phyloP scores from a whole-genome alignment of 2,113 vertebrate species.

The Eurystomus gularis region DNA sequence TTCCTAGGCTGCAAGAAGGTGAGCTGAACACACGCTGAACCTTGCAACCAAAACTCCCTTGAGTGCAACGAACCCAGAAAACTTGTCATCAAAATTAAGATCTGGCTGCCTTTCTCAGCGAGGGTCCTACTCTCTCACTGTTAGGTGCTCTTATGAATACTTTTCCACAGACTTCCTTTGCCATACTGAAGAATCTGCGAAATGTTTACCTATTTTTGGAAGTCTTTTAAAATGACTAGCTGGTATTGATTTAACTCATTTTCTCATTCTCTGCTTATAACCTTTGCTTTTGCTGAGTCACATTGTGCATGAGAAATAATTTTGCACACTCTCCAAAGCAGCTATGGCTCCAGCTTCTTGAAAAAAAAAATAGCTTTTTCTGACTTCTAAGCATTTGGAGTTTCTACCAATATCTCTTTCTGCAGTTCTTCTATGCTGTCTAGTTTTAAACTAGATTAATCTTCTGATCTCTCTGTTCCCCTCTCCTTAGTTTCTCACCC shows the following conservation, averaged over 20 bases:
- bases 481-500: not conserved
- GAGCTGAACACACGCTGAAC: not conserved
- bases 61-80: not conserved
- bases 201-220: not conserved
- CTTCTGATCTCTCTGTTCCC: not conserved
- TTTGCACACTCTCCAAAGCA: not conserved
- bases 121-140: not conserved
- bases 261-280: not conserved
- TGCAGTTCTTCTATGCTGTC: not conserved
- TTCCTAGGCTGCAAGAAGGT: not conserved
- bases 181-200: not conserved
- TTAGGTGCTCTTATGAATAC: not conserved
- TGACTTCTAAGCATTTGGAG: not conserved
- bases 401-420: not conserved
- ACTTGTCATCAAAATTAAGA: not conserved
- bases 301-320: not conserved
- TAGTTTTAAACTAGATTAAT: not conserved
- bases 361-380: not conserved
- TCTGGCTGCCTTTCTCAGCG: not conserved
- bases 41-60: not conserved
- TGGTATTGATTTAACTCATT: not conserved
- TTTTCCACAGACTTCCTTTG: not conserved
- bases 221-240: not conserved
- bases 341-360: not conserved
- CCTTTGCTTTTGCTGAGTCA: conserved; percentile 53